Evolutionary conservation across 2,797 vertebrate genomes (phyloP).

Genomic region (Tragelaphus eurycerus): DNA sequence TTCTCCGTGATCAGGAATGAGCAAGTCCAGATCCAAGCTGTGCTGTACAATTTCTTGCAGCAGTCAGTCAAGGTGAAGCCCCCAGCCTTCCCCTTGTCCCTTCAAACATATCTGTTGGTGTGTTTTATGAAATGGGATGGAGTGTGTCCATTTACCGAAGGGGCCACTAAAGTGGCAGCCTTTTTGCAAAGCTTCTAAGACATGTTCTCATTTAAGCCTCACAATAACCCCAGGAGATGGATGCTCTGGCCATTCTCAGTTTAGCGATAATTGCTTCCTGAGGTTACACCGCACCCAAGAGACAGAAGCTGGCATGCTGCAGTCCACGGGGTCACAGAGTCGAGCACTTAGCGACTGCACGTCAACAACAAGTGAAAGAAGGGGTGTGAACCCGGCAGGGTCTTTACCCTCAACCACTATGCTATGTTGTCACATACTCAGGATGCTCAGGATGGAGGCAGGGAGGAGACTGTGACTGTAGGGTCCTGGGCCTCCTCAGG

Average conservation of each 20-base stretch:
- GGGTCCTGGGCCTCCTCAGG: not conserved
- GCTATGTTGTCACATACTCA: not conserved
- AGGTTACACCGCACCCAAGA: not conserved
- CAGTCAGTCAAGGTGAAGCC: conserved; percentile 65
- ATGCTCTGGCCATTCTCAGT: not conserved
- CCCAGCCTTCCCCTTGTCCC: not conserved
- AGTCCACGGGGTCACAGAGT: not conserved
- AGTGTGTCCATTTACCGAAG: not conserved
- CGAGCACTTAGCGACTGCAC: accelerated
- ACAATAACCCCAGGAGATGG: not conserved
- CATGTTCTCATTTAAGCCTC: not conserved
- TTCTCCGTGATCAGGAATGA: conserved; percentile 85
- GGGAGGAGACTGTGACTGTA: not conserved
- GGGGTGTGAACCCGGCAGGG: not conserved
- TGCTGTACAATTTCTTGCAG: conserved; percentile 83
- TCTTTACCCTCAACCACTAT: not conserved
- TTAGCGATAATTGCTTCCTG: not conserved
- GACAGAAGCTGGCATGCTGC: not conserved
- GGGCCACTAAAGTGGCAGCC: not conserved
- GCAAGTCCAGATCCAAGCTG: conserved; percentile 86
- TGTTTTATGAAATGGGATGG: not conserved
- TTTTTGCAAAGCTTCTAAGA: not conserved
- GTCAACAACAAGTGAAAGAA: not conserved
- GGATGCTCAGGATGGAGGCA: not conserved
- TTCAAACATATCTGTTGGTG: not conserved